Evolutionary conservation across 2,113 vertebrate genomes (phyloP).

Genomic region (Peromyscus maniculatus): DNA sequence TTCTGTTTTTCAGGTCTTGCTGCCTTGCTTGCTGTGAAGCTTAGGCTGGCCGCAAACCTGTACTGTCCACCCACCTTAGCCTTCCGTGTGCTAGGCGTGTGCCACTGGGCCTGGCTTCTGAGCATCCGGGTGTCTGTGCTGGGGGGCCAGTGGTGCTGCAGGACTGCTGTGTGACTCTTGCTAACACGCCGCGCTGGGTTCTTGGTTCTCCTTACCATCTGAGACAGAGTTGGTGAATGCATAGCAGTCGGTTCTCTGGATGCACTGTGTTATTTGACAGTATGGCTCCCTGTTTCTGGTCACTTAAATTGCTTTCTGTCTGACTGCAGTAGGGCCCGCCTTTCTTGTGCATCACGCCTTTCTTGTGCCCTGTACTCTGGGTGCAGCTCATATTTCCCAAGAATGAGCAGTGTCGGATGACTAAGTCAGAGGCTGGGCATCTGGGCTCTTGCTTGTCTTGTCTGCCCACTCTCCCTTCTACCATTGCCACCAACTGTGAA

Average conservation of each 20-base stretch:
- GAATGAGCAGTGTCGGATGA: background rate
- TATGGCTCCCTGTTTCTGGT: rapidly evolving
- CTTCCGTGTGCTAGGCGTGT: background rate
- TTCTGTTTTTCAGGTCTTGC: too few species aligned
- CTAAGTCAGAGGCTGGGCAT: background rate
- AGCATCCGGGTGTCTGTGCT: background rate
- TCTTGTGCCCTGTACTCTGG: background rate
- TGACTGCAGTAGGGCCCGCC: background rate
- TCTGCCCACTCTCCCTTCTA: background rate
- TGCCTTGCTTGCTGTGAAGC: background rate
- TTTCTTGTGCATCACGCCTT: rapidly evolving
- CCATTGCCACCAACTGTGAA: background rate
- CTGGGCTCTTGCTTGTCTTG: rapidly evolving
- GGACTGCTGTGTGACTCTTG: too few species aligned
- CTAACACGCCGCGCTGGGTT: background rate
- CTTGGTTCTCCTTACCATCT: too few species aligned
- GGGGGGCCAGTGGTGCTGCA: too few species aligned
- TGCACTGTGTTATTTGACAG: rapidly evolving
- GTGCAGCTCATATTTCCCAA: background rate
- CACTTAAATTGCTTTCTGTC: rapidly evolving
- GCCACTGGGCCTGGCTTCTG: background rate
- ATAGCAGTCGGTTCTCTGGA: background rate
- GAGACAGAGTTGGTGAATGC: background rate
- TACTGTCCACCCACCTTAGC: background rate
- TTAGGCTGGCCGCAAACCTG: background rate